Conservation (phyloP, 2,113 vertebrate species). For the human region DNA sequence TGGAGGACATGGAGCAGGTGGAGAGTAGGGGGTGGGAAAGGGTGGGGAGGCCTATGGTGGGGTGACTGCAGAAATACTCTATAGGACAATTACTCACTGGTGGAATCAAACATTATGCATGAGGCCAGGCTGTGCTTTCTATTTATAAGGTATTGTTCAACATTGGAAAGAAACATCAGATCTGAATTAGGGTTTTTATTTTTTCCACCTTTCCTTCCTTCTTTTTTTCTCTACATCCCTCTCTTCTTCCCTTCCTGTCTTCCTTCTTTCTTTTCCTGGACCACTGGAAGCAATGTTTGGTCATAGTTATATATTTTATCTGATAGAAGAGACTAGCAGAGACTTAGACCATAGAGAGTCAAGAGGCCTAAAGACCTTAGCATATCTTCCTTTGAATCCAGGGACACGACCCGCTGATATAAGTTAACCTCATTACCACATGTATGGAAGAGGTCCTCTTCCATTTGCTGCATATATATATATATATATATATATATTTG, state of each 20-base stretch:
- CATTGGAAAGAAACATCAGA: neutral
- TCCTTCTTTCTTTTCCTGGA: neutral
- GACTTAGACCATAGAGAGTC: neutral
- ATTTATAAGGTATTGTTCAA: neutral
- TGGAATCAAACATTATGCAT: neutral
- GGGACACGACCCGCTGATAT: neutral
- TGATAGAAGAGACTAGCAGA: neutral
- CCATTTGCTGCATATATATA: neutral
- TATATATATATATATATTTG: too few species aligned
- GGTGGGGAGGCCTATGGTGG: neutral
- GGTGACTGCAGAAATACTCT: neutral
- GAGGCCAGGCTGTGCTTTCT: neutral
- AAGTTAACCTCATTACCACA: neutral
- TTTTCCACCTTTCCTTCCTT: neutral
- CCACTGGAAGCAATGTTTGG: neutral
- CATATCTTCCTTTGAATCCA: neutral
- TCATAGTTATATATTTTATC: constrained; percentile 13
- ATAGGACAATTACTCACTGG: neutral
- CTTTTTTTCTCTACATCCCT: fast-evolving
- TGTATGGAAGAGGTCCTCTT: neutral
- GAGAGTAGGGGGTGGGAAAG: neutral
- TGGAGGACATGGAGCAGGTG: neutral
- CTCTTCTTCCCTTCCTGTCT: neutral
- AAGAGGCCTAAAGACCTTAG: neutral
- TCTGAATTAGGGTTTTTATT: neutral